A percentile compares a stretch with the other conserved stretches of the same genome.
Evolutionary conservation across 2,113 vertebrate species (phyloP).

Genomic region (Stegostoma tigrinum): DNA sequence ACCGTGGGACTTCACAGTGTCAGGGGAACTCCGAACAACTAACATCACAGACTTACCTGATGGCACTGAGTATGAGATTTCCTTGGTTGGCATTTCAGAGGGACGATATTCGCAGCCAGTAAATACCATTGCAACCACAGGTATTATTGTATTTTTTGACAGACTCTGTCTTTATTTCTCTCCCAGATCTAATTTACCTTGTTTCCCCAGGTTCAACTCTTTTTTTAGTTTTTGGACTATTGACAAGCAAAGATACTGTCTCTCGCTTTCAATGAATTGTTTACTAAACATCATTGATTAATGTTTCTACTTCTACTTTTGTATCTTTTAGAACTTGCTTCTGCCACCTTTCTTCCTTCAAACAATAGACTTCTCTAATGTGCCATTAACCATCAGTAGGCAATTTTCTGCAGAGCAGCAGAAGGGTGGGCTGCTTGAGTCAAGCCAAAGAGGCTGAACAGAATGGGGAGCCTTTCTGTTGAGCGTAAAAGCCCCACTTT

Average conservation of each 20-base stretch:
- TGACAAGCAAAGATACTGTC: neutral
- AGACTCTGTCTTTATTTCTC: neutral
- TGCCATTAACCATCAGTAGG: neutral
- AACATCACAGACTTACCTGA: constrained; percentile 69
- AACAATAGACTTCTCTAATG: neutral
- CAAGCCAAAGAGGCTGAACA: neutral
- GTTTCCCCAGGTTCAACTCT: neutral
- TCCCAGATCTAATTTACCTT: neutral
- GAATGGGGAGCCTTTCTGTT: neutral
- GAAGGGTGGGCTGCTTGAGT: neutral
- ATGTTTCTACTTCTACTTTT: neutral
- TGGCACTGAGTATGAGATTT: constrained; percentile 76
- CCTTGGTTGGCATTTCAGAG: constrained; percentile 75
- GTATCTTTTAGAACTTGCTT: neutral
- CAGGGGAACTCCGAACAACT: constrained; percentile 64
- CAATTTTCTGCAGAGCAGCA: neutral
- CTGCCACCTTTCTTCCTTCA: neutral
- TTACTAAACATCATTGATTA: neutral
- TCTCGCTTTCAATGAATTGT: neutral
- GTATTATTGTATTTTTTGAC: constrained; percentile 56
- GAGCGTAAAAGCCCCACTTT: neutral
- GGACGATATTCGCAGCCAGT: constrained; percentile 74
- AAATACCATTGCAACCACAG: constrained; percentile 72
- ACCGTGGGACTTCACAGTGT: constrained; percentile 68
- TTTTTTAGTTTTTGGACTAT: no score